These are phyloP conservation scores for Emydura subglobosa DNA, from an alignment of 2,113 vertebrate genomes.

Conservation along the genomic window DNA sequence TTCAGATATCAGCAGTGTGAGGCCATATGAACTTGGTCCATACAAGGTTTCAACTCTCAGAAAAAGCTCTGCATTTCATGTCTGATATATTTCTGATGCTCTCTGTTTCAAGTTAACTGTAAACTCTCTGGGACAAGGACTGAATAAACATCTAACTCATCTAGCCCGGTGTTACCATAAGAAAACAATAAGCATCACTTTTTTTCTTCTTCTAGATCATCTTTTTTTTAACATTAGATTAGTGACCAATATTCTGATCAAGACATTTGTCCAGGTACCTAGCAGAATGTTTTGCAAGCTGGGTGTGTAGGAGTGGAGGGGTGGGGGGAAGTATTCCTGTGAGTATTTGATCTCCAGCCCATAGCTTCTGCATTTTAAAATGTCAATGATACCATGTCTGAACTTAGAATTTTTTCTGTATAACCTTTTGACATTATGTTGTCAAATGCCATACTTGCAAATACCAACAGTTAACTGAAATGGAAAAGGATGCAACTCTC, in stretches of 20 bases:
- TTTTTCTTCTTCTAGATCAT: not conserved
- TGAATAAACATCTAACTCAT: not conserved
- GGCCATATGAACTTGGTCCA: too few relatives aligned
- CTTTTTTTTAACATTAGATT: not conserved
- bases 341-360: accelerated
- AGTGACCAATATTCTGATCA: not conserved
- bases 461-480: not conserved
- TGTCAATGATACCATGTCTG: not conserved
- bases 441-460: not conserved
- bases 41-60: too few relatives aligned
- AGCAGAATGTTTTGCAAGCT: not conserved
- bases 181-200: too few relatives aligned
- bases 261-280: not conserved
- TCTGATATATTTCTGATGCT: not conserved
- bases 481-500: not conserved
- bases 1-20: too few relatives aligned
- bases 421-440: not conserved
- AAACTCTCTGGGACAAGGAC: not conserved
- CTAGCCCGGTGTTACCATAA: not conserved
- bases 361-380: not conserved
- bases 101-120: not conserved
- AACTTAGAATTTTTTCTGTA: not conserved
- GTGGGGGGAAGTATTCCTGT: not conserved
- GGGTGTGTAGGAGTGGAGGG: not conserved
- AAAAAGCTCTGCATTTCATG: too few relatives aligned